Evolutionary conservation across 2,113 vertebrate species (phyloP), one percentile per base, ranked within the genome.

Genomic region (Dolichotis patagonum): DNA sequence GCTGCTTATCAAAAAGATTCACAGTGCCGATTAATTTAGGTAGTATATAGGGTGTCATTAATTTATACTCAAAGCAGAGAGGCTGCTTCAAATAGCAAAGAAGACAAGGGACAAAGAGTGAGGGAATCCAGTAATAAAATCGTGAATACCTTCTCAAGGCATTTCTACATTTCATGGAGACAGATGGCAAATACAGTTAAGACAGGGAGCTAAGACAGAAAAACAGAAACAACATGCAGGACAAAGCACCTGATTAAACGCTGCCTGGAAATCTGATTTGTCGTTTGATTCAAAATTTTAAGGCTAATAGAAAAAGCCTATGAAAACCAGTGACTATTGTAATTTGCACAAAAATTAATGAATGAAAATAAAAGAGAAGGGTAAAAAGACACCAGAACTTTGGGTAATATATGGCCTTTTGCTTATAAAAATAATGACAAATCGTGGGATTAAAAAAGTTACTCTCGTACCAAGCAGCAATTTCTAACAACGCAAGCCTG

Each of bases 401-500:
- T 98, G 46, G 41, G 62, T 97, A 97, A 46, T 97, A 97, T 95
- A 98, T 98, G 95, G 95, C 96, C 98, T 96, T 98, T 96, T 89
- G 98, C 87, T 75, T 98, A 93, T 97, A 94, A 98, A 98, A 98
- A 98, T 93, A 89, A 96, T 98, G 97, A 98, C 98, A 98, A 98
- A 98, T 97, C 96, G 97, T 98, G 94, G 91, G 95, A 97, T 80
- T 95, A 5, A 58, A 35, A 78, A 78, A 86, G 97, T 92, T 8
- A 98, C 58, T 98, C 96, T 82, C 98, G 93, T 97, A 98, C 98
- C 98, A 98, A 98, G 97, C 97, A 98, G 98, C 94, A 98, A 97
- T 98, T 98, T 97, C 98, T 98, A 98, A 97, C 97, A 98, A 98
- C 98, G 98, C 98, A 98, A 98, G 98, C 99, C 98, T 99, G 98